A percentile compares a stretch with the other conserved stretches of the same genome.
Conservation (phyloP, 2,113 vertebrate genomes). For the Acrocephalus arundinaceus region DNA sequence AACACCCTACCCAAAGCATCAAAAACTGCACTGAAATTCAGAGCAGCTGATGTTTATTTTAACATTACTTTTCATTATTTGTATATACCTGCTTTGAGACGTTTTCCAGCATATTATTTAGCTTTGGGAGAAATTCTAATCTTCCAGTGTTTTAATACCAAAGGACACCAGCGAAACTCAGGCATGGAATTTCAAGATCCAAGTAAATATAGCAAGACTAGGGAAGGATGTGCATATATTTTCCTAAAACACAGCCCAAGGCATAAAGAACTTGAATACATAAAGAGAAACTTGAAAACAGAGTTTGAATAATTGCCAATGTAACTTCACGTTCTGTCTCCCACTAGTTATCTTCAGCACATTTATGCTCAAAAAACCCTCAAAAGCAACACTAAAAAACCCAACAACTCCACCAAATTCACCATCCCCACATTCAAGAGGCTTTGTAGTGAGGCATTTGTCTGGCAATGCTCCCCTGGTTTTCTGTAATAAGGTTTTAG, state of each 20-base stretch:
- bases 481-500: not conserved
- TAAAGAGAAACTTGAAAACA: too few species aligned
- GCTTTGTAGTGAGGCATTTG: not conserved
- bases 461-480: not conserved
- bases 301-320: not conserved
- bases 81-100: not conserved
- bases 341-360: not conserved
- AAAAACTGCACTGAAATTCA: not conserved
- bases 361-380: not conserved
- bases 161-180: not conserved
- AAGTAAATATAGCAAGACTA: not conserved
- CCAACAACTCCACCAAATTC: not conserved
- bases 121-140: not conserved
- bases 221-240: not conserved
- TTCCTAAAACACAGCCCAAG: not conserved
- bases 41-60: not conserved
- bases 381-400: not conserved
- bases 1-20: not conserved
- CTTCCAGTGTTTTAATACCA: not conserved
- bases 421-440: not conserved
- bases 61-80: not conserved
- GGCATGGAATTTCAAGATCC: not conserved
- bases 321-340: not conserved
- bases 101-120: not conserved
- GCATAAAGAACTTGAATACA: not conserved